Percentiles rank a stretch among this genome's conserved stretches.
phyloP scores from a whole-genome alignment of 2,888 invertebrate genomes.

The Thyatira batis region DNA sequence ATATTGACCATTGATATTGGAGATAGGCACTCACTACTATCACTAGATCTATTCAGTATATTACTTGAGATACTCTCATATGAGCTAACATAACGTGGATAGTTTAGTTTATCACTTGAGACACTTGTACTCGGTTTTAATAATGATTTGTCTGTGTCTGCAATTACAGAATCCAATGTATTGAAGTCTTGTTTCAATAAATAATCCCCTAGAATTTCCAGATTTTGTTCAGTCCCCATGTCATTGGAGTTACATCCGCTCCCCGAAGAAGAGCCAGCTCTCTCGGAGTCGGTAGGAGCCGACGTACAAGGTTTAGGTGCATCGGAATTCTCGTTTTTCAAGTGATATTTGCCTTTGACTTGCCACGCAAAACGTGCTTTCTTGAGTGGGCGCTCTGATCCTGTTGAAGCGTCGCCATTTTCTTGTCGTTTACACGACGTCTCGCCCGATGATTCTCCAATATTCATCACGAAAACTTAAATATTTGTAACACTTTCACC shows the following conservation, averaged over 20 bases:
- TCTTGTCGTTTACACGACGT: constrained; percentile 77
- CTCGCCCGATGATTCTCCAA: constrained; percentile 62
- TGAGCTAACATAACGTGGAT: constrained; percentile 61
- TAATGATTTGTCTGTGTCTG: constrained; percentile 47
- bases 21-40: constrained; percentile 28
- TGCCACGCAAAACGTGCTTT: constrained; percentile 86
- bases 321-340: constrained; percentile 69
- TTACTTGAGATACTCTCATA: constrained; percentile 38
- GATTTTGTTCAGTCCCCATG: constrained; percentile 59
- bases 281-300: constrained; percentile 28
- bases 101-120: constrained; percentile 45
- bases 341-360: constrained; percentile 85
- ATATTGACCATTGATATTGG: constrained; percentile 48
- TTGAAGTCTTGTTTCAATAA: constrained; percentile 65
- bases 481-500: constrained; percentile 29
- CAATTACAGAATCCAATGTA: constrained; percentile 54
- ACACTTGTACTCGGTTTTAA: constrained; percentile 48
- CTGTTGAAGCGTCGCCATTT: constrained; percentile 76
- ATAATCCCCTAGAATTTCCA: constrained; percentile 66
- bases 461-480: constrained; percentile 59
- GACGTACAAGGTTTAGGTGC: constrained; percentile 24
- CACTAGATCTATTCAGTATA: constrained; percentile 24
- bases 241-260: constrained; percentile 39
- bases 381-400: constrained; percentile 83
- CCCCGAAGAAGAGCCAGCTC: constrained; percentile 39